Evolutionary conservation across 1,140 invertebrate genomes (phyloP), one percentile per base, ranked within the genome.

Genomic region (Zaprionus davidi): DNA sequence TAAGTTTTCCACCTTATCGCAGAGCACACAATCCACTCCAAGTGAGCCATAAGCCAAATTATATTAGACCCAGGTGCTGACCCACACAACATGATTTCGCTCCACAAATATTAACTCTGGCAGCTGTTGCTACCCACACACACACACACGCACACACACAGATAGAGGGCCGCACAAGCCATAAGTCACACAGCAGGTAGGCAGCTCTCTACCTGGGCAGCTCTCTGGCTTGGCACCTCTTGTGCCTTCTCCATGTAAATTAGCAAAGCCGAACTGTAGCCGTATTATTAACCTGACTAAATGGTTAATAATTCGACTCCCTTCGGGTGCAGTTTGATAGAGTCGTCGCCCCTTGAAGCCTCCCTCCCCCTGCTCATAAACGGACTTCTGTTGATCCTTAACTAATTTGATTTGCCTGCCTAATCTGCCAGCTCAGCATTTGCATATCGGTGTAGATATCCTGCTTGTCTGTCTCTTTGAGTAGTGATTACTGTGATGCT

Each of bases 101-200:
- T 78, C 20, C 34, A 51, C 75, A 78, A 84, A 84, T 85, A 79
- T 85, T 85, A 68, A 82, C 82, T 82, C 60, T 55, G 69, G 78
- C 55, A 57, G 57, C 62, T 65, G 69, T 46, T 58, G 64, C 64
- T 49, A 24, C 28, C 24, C 17, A 2, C 58, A 5, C 17, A 44
- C 4, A 20, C 44, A n/a, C 20, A 49, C 53, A 38, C 46, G 41
- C 64, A 60, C 17, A 41, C 57, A 69, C 58, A 44, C 5, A 44
- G 6, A 7, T 5, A 9, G 41, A 2, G 41, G 9, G 41, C n/a
- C 7, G n/a, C n/a, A 46, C 41, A 46, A 46, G n/a, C 41, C 41
- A 46, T 46, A 46, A 46, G 41, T 46, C 41, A 46, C 41, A 46
- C 41, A 46, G 41, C 41, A 46, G 41, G 41, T 46, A n/a, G 41